Percentiles rank a stretch among this genome's conserved stretches.
These are phyloP conservation scores for Paratilapia polleni DNA, from an alignment of 2,113 vertebrate genomes.

Conservation along the genomic window DNA sequence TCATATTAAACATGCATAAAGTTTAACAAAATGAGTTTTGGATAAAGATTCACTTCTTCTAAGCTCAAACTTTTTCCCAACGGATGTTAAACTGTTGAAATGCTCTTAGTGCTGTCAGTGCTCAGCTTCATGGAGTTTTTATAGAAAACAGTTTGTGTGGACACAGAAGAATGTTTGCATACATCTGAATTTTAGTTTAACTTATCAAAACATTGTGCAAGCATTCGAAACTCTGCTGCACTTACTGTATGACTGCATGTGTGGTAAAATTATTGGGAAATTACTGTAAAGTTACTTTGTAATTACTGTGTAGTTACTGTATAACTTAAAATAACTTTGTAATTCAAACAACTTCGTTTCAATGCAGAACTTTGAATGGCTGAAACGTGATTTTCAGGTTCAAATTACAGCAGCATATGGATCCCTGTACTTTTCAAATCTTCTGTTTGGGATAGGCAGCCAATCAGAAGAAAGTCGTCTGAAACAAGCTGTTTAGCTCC, in stretches of 20 bases:
- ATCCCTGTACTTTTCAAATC: not conserved
- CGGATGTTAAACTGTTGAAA: rapidly evolving
- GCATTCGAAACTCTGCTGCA: too few species aligned
- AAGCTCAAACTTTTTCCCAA: not conserved
- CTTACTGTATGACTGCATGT: not conserved
- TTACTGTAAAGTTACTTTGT: too few species aligned
- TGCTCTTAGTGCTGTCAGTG: not conserved
- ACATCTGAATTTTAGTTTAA: too few species aligned
- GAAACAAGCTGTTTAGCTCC: too few species aligned
- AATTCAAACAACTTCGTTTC: not conserved
- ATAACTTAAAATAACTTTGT: not conserved
- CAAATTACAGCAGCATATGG: not conserved
- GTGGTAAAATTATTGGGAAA: not conserved
- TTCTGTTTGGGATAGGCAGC: not conserved
- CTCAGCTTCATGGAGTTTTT: not conserved
- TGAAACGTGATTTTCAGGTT: not conserved
- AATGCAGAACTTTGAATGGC: too few species aligned
- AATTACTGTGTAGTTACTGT: not conserved
- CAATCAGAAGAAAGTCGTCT: not conserved
- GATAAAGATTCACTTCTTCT: not conserved
- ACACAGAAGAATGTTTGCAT: too few species aligned
- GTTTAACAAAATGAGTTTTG: not conserved
- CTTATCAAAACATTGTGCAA: too few species aligned
- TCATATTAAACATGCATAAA: not conserved
- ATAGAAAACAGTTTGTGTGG: too few species aligned